A percentile compares a stretch with the other conserved stretches of the same genome.
Evolutionary conservation across 1,140 invertebrate species (phyloP).

Genomic region (Ostrea denselamellosa): DNA sequence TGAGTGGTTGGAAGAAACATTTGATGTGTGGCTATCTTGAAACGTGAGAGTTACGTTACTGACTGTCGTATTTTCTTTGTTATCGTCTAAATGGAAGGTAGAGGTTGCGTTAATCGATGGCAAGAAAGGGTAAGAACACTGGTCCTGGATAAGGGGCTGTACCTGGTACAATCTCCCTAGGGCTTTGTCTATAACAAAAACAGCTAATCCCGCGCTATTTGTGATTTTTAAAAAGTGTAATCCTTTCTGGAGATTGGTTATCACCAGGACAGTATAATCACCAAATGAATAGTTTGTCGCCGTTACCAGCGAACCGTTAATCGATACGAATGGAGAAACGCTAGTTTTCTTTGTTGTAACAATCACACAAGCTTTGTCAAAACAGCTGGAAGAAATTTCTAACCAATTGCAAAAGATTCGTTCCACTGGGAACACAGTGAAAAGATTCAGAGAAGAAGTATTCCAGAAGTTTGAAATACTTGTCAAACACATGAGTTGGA

Average conservation of each 20-base stretch:
- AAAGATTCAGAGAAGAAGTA: conserved; percentile 28
- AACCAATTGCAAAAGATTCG: not conserved
- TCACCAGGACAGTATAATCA: not conserved
- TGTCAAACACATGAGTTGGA: conserved; percentile 14
- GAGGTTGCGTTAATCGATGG: not conserved
- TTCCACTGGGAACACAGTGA: conserved; percentile 35
- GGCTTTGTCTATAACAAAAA: not conserved
- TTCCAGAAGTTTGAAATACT: not conserved
- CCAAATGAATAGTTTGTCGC: conserved; percentile 6
- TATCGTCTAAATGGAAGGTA: not conserved
- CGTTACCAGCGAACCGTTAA: not conserved
- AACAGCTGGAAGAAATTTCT: conserved; percentile 40
- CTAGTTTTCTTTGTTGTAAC: conserved; percentile 10
- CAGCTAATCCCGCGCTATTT: not conserved
- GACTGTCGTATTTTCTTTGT: not conserved
- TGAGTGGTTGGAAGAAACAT: not conserved
- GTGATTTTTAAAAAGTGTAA: conserved; percentile 33
- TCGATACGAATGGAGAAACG: not conserved
- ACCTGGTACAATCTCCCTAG: not conserved
- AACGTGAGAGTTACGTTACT: not conserved
- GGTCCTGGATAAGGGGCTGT: not conserved
- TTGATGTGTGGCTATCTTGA: not conserved
- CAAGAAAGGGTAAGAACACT: not conserved
- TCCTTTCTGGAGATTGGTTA: conserved; percentile 25
- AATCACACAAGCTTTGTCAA: conserved; percentile 15